phyloP scores from a whole-genome alignment of 2,113 vertebrate species.

The Serinus canaria region DNA sequence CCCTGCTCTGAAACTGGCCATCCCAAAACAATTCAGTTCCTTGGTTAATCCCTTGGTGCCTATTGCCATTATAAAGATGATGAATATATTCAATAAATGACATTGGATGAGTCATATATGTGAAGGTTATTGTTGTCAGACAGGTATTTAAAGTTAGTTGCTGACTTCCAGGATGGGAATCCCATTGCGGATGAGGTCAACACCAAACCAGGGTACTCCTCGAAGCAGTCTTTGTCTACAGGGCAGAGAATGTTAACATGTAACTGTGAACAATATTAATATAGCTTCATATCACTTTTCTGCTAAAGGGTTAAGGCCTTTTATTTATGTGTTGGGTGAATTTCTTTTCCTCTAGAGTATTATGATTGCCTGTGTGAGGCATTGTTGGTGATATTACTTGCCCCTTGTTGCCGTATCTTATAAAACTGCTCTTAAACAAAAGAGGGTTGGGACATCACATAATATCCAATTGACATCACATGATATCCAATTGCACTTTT shows the following conservation, averaged over 20 bases:
- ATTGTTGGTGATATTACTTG: not conserved
- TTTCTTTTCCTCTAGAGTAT: not conserved
- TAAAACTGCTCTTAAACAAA: not conserved
- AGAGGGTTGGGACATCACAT: not conserved
- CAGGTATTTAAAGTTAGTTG: not conserved
- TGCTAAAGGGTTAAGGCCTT: not conserved
- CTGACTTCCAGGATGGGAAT: not conserved
- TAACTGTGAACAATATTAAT: not conserved
- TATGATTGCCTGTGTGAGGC: not conserved
- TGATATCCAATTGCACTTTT: not conserved
- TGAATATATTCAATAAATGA: not conserved
- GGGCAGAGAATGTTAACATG: not conserved
- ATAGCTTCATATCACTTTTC: not conserved
- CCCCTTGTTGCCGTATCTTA: not conserved
- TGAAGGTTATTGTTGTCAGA: not conserved
- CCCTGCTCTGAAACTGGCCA: not conserved
- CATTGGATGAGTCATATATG: rapidly evolving
- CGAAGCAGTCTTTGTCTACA: not conserved
- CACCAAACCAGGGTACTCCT: not conserved
- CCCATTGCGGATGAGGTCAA: not conserved
- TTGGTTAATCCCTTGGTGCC: not conserved
- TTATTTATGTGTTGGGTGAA: not conserved
- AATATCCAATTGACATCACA: not conserved
- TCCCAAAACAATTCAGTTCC: not conserved
- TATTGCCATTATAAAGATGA: not conserved